Evolutionary conservation across 2,113 vertebrate species (phyloP), one percentile per base, ranked within the genome.

Genomic region (Cariama cristata): DNA sequence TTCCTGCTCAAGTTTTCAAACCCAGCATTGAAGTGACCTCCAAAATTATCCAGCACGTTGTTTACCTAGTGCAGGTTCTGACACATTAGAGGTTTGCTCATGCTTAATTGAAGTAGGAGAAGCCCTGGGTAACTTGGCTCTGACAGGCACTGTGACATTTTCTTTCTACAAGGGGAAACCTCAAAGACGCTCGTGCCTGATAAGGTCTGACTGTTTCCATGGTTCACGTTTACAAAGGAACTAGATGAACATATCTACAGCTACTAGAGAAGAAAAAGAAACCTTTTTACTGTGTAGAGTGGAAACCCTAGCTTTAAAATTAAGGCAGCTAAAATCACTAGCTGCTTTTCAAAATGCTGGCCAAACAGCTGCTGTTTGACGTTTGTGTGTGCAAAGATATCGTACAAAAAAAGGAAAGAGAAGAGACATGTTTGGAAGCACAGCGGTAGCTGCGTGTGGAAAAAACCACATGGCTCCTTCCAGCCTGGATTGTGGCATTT

Each of bases 341-440:
- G 77, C 45, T 92, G 68, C 67, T 79, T 87, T 93, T 79, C 60
- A 52, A 86, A 94, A 75, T 1, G 21, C 64, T 87, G 68, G 91
- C 83, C 91, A 71, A 95, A 40, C 80, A 95, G 94, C 95, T 97
- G 97, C 86, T 96, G 79, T 95, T 97, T 95, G 91, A 89, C 21
- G 2, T 92, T 81, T 84, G 60, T 79, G 67, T 79, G 64, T 72
- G 92, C 86, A 91, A 92, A 96, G 91, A 96, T 92, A 50, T 53
- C 4, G n/a, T 72, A 94, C 68, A 83, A 47, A 86, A 84, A 95
- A 85, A 60, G 68, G 69, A 19, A 89, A 72, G 85, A 85, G 69
- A 62, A 88, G 67, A 75, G 56, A 69, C 0, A 1, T 74, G 95
- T 95, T 96, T 83, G 95, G 90, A 95, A 97, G 92, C 90, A 86